Conservation (phyloP, 2,888 invertebrate species). For the Bellardia pandia region DNA sequence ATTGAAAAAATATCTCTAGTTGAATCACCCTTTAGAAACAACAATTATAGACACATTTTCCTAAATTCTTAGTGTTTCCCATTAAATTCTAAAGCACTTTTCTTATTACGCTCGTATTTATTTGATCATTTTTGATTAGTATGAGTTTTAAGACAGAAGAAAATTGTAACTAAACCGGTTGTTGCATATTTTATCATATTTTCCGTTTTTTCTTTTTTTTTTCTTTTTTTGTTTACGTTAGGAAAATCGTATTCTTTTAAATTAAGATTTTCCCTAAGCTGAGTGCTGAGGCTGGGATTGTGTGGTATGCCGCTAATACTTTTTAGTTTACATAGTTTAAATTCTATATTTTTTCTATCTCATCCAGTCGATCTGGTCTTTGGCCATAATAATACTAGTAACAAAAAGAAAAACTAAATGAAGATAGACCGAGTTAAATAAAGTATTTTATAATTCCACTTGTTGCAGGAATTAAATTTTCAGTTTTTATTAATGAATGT, state of each 20-base stretch:
- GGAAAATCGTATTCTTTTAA: conserved; percentile 6
- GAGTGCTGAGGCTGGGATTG: not conserved
- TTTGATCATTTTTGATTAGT: conserved; percentile 18
- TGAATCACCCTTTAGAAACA: too few species aligned
- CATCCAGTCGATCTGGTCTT: conserved; percentile 9
- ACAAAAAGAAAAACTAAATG: not conserved
- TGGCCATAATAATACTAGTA: not conserved
- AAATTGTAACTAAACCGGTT: conserved; percentile 26
- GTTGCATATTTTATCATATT: conserved; percentile 48
- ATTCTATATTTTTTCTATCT: conserved; percentile 14
- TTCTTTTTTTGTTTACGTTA: not conserved
- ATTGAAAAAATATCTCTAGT: too few species aligned
- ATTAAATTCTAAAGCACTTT: too few species aligned
- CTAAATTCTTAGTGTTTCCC: too few species aligned
- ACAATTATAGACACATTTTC: too few species aligned
- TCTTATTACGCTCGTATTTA: not conserved
- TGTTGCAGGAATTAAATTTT: conserved; percentile 51
- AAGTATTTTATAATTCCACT: conserved; percentile 54
- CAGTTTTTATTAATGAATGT: conserved; percentile 70
- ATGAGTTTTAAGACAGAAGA: conserved; percentile 3
- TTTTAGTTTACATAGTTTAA: conserved; percentile 23
- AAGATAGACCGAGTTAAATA: conserved; percentile 13
- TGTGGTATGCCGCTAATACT: conserved; percentile 26
- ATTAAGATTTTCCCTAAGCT: conserved; percentile 21
- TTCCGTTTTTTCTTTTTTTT: conserved; percentile 21